Evolutionary conservation across 2,113 vertebrate genomes (phyloP).

Genomic region (Barnardius zonarius): DNA sequence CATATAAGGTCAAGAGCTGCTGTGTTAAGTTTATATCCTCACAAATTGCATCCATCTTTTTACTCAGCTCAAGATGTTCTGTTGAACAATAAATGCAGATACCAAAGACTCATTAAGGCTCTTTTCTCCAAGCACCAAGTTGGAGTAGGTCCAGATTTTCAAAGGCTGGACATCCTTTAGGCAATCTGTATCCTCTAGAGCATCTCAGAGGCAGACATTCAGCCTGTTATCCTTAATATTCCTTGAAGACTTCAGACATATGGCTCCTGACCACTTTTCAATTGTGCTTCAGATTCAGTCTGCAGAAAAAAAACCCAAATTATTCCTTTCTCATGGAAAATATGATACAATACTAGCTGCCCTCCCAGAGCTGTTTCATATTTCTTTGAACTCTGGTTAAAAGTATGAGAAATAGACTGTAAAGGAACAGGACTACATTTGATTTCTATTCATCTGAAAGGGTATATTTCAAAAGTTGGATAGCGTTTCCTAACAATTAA

Average conservation of each 20-base stretch:
- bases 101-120: not conserved
- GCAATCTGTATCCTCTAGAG: not conserved
- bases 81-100: not conserved
- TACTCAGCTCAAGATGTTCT: not conserved
- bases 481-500: not conserved
- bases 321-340: slow-evolving; percentile 14
- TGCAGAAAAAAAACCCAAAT: not conserved
- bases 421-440: not conserved
- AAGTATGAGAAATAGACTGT: not conserved
- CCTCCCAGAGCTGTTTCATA: not conserved
- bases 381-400: slow-evolving; percentile 2
- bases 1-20: slow-evolving; percentile 2
- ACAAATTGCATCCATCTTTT: slow-evolving; percentile 53
- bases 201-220: not conserved
- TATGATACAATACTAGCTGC: not conserved
- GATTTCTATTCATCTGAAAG: not conserved
- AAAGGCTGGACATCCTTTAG: slow-evolving; percentile 29
- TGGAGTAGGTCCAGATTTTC: slow-evolving; percentile 16
- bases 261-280: not conserved
- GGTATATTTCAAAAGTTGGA: not conserved
- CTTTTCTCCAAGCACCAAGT: not conserved
- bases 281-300: not conserved
- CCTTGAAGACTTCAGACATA: slow-evolving; percentile 1
- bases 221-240: not conserved
- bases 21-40: slow-evolving; percentile 25